Percentiles rank a stretch among this genome's conserved stretches.
Evolutionary conservation across 2,113 vertebrate genomes (phyloP).

Genomic region (Carassius gibelio): DNA sequence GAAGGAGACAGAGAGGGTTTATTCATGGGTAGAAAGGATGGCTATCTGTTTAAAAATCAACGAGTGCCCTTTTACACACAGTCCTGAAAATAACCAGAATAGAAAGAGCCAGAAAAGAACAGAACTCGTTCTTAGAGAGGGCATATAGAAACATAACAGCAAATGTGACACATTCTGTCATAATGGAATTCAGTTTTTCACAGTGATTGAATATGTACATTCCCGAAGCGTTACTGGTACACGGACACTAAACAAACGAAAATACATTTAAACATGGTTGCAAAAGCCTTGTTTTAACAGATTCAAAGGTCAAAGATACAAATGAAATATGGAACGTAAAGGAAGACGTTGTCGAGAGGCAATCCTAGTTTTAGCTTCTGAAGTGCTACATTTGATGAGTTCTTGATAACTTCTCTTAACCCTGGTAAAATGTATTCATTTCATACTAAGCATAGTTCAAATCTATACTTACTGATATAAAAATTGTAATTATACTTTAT

Average conservation of each 20-base stretch:
- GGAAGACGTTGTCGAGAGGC: conserved; percentile 22
- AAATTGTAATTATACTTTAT: too few species aligned
- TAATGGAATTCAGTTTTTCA: conserved; percentile 73
- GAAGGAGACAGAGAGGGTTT: conserved; percentile 74
- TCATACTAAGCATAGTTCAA: too few species aligned
- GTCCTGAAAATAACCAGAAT: conserved; percentile 34
- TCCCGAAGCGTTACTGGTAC: conserved; percentile 39
- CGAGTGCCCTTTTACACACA: conserved; percentile 29
- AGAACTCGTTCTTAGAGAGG: background rate
- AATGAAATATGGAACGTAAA: conserved; percentile 44
- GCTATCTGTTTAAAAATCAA: conserved; percentile 27
- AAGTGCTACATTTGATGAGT: conserved; percentile 38
- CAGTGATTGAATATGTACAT: conserved; percentile 89
- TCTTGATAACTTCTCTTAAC: background rate
- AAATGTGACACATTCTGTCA: background rate
- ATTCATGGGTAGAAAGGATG: conserved; percentile 69
- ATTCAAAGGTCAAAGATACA: background rate
- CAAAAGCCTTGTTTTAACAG: conserved; percentile 21
- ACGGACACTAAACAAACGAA: conserved; percentile 26
- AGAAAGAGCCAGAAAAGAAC: conserved; percentile 19
- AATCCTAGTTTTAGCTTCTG: conserved; percentile 32
- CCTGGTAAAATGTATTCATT: too few species aligned
- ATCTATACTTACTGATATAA: too few species aligned
- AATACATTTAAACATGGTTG: conserved; percentile 30
- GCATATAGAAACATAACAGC: background rate